Conservation (phyloP, 2,888 invertebrate genomes). For the Atethmia centrago region DNA sequence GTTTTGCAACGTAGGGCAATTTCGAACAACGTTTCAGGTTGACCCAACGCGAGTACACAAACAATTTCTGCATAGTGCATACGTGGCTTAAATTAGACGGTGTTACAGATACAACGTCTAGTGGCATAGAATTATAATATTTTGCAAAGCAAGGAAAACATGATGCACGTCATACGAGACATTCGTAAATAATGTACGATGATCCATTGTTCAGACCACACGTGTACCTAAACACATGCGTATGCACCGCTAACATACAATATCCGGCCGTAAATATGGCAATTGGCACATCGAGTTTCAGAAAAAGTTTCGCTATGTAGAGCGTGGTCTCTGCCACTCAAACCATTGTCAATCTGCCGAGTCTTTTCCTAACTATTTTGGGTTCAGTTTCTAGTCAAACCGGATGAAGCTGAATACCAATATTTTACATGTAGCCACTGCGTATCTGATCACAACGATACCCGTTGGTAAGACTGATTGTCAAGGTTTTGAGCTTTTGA, state of each 20-base stretch:
- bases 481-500: too few relatives aligned
- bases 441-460: too few relatives aligned
- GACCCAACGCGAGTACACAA: slow-evolving; percentile 7
- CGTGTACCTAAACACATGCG: slow-evolving; percentile 1
- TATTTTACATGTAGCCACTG: too few relatives aligned
- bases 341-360: background rate
- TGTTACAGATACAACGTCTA: background rate
- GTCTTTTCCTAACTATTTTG: too few relatives aligned
- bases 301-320: background rate
- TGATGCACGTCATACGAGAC: slow-evolving; percentile 32
- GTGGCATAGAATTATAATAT: slow-evolving; percentile 37
- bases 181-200: slow-evolving; percentile 43
- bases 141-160: slow-evolving; percentile 45
- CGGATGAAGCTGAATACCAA: too few relatives aligned
- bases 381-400: too few relatives aligned
- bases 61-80: slow-evolving; percentile 25
- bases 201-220: slow-evolving; percentile 53
- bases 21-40: slow-evolving; percentile 10
- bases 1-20: slow-evolving; percentile 7
- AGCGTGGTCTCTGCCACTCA: background rate
- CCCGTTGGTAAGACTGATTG: too few relatives aligned
- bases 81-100: slow-evolving; percentile 6
- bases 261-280: background rate
- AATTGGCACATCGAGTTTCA: background rate
- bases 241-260: background rate